Conservation (phyloP, 2,113 vertebrate genomes). For the Paralichthys olivaceus region DNA sequence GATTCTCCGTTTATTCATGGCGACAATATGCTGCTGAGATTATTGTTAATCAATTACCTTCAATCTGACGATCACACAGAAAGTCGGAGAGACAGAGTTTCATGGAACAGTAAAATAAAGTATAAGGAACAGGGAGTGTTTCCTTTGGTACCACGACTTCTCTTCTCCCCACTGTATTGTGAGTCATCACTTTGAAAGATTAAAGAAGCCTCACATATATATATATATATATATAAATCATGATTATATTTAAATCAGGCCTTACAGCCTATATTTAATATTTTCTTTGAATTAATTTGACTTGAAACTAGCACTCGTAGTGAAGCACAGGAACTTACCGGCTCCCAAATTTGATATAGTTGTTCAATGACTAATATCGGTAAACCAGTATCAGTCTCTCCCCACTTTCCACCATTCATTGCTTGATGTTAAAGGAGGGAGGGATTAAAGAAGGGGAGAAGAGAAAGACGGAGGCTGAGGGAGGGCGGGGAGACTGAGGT, state of each 20-base stretch:
- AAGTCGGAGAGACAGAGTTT: not conserved
- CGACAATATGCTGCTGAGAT: not conserved
- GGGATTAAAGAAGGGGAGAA: constrained; percentile 71
- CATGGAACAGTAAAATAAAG: not conserved
- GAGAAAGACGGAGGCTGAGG: constrained; percentile 8
- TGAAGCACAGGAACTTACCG: too few species aligned
- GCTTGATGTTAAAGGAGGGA: constrained; percentile 74
- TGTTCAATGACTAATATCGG: not conserved
- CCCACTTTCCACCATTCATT: constrained; percentile 13
- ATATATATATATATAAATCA: too few species aligned
- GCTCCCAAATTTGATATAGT: too few species aligned
- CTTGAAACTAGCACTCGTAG: too few species aligned
- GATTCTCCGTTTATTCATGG: not conserved
- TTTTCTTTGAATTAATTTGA: too few species aligned
- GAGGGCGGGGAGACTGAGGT: constrained; percentile 37
- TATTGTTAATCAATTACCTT: not conserved
- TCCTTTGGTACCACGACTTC: too few species aligned
- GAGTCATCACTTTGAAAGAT: too few species aligned
- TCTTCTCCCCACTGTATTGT: too few species aligned
- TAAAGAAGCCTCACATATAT: too few species aligned
- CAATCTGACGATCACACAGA: not conserved
- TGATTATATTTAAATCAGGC: too few species aligned
- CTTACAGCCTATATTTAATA: too few species aligned
- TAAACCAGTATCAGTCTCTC: not conserved
- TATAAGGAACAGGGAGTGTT: not conserved